Evolutionary conservation across 1,140 invertebrate genomes (phyloP).

Genomic region (Orius insidiosus): DNA sequence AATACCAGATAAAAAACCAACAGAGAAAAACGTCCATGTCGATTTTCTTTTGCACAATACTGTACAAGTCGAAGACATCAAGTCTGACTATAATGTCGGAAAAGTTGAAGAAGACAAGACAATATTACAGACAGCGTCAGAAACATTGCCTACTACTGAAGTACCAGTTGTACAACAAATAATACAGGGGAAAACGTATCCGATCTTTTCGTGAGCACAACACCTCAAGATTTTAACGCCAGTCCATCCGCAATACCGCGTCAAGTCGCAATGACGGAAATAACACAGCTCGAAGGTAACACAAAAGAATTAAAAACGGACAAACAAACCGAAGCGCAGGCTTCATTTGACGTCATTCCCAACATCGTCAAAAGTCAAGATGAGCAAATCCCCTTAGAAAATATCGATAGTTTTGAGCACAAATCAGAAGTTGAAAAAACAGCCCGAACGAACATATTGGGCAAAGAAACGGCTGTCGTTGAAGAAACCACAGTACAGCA

Average conservation of each 20-base stretch:
- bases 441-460: slow-evolving; percentile 3
- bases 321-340: slow-evolving; percentile 1
- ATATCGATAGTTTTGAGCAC: slow-evolving; percentile 3
- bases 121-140: slow-evolving; percentile 2
- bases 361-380: slow-evolving; percentile 8
- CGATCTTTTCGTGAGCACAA: slow-evolving; percentile 12
- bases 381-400: slow-evolving; percentile 4
- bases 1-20: slow-evolving; percentile 11
- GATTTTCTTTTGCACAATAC: slow-evolving; percentile 15
- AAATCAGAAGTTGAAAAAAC: background rate
- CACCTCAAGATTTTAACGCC: slow-evolving; percentile 9
- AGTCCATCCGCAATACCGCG: slow-evolving; percentile 9
- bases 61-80: slow-evolving; percentile 9
- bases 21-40: slow-evolving; percentile 10
- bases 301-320: slow-evolving; percentile 5
- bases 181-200: slow-evolving; percentile 6
- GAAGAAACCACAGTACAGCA: slow-evolving; percentile 11
- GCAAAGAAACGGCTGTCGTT: slow-evolving; percentile 8
- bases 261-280: slow-evolving; percentile 11
- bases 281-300: slow-evolving; percentile 1
- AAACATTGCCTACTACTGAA: slow-evolving; percentile 8
- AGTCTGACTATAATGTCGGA: slow-evolving; percentile 9
- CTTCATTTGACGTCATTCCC: slow-evolving; percentile 11
- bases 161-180: slow-evolving; percentile 11
- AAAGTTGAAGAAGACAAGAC: slow-evolving; percentile 10